Evolutionary conservation across 30 jellyfish, hydroid and myxozoan genomes (phyloP).

Genomic region (Nemopilema nomurai): DNA sequence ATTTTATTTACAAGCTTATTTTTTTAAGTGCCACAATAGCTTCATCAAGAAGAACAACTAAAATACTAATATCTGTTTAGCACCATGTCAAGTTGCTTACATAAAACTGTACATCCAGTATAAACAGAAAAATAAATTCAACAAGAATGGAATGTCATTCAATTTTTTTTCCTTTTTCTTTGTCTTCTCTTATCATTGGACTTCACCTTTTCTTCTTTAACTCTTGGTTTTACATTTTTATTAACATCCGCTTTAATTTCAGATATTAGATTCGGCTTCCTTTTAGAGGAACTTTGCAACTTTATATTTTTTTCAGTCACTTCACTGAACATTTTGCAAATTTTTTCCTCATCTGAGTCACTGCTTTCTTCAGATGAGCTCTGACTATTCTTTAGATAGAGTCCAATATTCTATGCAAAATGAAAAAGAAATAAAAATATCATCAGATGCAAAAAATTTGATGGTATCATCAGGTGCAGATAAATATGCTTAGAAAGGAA

Average conservation of each 20-base stretch:
- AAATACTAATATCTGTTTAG: background rate
- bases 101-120: background rate
- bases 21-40: too few relatives aligned
- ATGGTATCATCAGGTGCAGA: background rate
- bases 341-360: slow-evolving; percentile 41
- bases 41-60: too few relatives aligned
- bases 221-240: background rate
- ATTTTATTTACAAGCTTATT: too few relatives aligned
- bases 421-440: too few relatives aligned
- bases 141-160: background rate
- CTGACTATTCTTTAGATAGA: slow-evolving; percentile 30
- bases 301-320: slow-evolving; percentile 31
- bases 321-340: slow-evolving; percentile 51
- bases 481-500: too few relatives aligned
- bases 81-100: background rate
- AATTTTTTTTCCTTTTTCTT: background rate
- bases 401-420: slow-evolving; percentile 38
- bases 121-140: background rate
- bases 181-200: background rate
- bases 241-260: slow-evolving; percentile 14
- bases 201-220: background rate
- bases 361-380: slow-evolving; percentile 33
- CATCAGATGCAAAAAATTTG: too few relatives aligned
- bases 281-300: background rate
- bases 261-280: slow-evolving; percentile 7